Evolutionary conservation across 2,888 invertebrate species (phyloP), one percentile per base, ranked within the genome.

Genomic region (Eupithecia pulchellata): DNA sequence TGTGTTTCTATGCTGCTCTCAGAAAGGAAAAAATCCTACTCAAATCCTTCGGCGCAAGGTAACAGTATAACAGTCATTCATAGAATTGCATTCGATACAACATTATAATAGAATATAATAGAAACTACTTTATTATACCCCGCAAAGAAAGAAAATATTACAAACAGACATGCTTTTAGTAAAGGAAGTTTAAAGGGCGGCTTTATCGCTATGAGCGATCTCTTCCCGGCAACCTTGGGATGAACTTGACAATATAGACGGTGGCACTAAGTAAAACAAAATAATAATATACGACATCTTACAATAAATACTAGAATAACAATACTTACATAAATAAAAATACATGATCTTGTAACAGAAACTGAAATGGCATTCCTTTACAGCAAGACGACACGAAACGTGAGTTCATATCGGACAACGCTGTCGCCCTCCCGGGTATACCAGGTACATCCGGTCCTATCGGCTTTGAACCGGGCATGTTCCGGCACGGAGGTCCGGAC

Each of bases 401-500:
- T 17, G 93, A 92, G 75, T 91, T 96, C 81, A 96, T 96, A 83
- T 97, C 97, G 0, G 98, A 98, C 82, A 97, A 97, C 89, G 97
- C 98, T 0, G 96, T 96, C 17, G 96, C 97, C 0, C 88, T 97
- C 65, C 97, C 97, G 1, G 97, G 98, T 17, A 95, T 97, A 8
- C 95, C 96, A 78, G 96, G 96, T 5, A 79, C 90, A 1, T 95
- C 95, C 8, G 97, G 97, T 0, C 97, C 97, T 0, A 95, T 97
- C 34, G 97, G 97, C 32, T 97, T 98, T 85, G 97, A 97, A 81
- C 97, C 97, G 0, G 97, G 97, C 68, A 97, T 97, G 97, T 97
- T 98, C 86, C 95, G 95, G 75, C 94, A 95, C 13, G 95, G 94
- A 6, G 95, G 96, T 74, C 91, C 92, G 58, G 96, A 96, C 34